Evolutionary conservation across 2,797 vertebrate species (phyloP).

Genomic region (Mormyrops attenuatus): DNA sequence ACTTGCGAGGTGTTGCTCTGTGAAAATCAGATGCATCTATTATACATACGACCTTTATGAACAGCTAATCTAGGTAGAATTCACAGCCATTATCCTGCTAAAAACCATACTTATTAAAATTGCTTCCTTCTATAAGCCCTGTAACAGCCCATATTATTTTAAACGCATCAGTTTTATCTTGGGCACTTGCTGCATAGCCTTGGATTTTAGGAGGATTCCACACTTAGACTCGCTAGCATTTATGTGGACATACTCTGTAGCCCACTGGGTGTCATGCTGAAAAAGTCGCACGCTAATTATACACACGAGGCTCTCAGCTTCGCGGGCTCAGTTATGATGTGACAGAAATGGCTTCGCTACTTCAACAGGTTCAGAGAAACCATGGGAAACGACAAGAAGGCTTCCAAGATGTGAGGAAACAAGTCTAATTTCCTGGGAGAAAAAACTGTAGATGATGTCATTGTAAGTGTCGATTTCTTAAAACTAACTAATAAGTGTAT

Average conservation of each 20-base stretch:
- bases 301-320: background rate
- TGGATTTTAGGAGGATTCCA: background rate
- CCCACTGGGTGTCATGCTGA: background rate
- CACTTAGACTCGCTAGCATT: background rate
- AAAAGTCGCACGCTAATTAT: background rate
- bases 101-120: background rate
- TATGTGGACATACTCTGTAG: background rate
- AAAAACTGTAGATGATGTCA: background rate
- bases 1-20: slow-evolving; percentile 77
- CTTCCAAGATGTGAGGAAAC: background rate
- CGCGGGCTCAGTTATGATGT: background rate
- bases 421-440: background rate
- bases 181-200: background rate
- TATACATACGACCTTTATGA: background rate
- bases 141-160: background rate
- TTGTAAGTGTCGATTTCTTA: background rate
- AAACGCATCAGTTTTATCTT: background rate
- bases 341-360: background rate
- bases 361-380: background rate
- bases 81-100: background rate
- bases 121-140: background rate
- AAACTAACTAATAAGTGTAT: background rate
- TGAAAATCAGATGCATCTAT: slow-evolving; percentile 23
- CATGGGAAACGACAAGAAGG: background rate
- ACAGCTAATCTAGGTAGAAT: background rate